Evolutionary conservation across 2,113 vertebrate genomes (phyloP).

Genomic region (Podocnemis expansa): DNA sequence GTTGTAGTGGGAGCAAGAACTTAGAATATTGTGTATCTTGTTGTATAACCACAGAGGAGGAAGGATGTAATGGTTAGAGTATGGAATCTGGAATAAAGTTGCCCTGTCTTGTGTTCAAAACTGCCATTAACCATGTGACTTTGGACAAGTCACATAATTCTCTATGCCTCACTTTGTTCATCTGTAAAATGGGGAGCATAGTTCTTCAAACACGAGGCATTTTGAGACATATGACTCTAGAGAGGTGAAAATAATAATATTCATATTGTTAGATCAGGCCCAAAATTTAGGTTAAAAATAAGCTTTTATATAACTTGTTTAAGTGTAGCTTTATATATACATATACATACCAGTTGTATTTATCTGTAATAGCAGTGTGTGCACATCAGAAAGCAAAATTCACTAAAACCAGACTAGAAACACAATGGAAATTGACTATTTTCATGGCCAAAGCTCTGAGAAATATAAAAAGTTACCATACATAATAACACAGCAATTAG

Average conservation of each 20-base stretch:
- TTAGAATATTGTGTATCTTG: not conserved
- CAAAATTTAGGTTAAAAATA: not conserved
- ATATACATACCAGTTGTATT: not conserved
- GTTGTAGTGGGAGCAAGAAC: not conserved
- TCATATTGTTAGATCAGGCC: not conserved
- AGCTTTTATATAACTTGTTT: not conserved
- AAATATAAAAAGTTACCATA: not conserved
- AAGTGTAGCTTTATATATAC: not conserved
- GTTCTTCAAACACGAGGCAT: not conserved
- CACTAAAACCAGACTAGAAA: not conserved
- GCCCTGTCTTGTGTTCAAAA: conserved; percentile 17
- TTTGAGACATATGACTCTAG: not conserved
- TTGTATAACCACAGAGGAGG: not conserved
- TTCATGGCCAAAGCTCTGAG: not conserved
- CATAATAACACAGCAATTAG: not conserved
- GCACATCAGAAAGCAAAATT: not conserved
- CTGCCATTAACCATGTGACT: not conserved
- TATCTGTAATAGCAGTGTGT: not conserved
- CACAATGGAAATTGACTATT: not conserved
- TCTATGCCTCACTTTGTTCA: not conserved
- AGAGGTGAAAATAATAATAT: not conserved
- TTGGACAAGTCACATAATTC: not conserved
- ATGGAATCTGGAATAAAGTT: not conserved
- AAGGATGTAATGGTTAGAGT: not conserved
- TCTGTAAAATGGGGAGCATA: not conserved